phyloP scores from a whole-genome alignment of 1,140 invertebrate genomes.

The Cyclargus thomasi region DNA sequence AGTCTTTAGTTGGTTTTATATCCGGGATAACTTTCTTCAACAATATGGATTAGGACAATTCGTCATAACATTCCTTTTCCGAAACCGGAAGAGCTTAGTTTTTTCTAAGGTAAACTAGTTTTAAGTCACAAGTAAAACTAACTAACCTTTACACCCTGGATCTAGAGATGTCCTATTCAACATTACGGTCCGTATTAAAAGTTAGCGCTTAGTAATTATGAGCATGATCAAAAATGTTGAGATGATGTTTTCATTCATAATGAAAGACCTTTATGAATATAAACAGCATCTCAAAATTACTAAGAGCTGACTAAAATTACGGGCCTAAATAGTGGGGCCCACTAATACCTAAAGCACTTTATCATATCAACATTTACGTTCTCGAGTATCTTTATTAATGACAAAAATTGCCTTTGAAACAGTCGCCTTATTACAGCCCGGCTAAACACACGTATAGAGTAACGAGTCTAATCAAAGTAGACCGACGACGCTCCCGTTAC shows the following conservation, averaged over 20 bases:
- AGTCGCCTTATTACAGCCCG: neutral
- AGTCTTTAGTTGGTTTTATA: conserved; percentile 33
- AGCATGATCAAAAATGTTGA: no score
- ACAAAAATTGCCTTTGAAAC: neutral
- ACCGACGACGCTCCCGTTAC: conserved; percentile 25
- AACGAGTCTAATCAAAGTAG: conserved; percentile 17
- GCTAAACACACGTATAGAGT: conserved; percentile 3
- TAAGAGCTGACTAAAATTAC: no score
- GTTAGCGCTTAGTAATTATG: no score
- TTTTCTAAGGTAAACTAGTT: conserved; percentile 15
- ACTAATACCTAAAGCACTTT: no score
- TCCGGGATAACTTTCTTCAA: conserved; percentile 56
- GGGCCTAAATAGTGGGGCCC: no score
- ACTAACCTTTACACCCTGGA: no score
- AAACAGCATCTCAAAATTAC: no score
- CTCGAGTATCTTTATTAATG: neutral
- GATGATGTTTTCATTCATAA: no score
- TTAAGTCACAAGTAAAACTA: neutral
- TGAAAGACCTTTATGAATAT: no score
- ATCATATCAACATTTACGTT: neutral
- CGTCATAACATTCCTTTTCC: conserved; percentile 47
- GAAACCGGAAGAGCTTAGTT: conserved; percentile 44
- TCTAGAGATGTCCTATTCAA: no score
- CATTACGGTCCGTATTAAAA: no score
- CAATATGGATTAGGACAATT: conserved; percentile 40